Base-by-base conservation (phyloP, 2,797 vertebrate genomes). In the Coendou prehensilis region DNA sequence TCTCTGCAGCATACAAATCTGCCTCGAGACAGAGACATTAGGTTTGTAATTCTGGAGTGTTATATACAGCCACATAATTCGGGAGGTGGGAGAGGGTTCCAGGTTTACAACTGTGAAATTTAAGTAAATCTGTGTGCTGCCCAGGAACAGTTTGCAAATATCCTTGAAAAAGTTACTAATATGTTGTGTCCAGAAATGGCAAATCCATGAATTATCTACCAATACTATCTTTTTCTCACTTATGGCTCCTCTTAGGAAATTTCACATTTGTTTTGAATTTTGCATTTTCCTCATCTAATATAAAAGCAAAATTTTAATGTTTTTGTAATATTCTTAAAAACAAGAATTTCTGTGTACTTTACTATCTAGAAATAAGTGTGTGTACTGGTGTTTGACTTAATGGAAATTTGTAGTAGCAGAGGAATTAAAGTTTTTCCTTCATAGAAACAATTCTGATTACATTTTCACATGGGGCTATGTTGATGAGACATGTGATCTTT, bases 281-380 rank as follows among this genome's bases (percentile, higher is more conserved):
- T 87, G 50, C 10, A 59, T 93, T 93, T 92, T 67, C 50, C 64
- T 75, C 80, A 37, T 56, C 6, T 85, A 59, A 81, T 87, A 69
- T 33, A 64, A 57, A 71, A 73, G 30, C 9, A 87, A 67, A 87
- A 57, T 86, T 83, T 37, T 82, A 41, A 87, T 30, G 52, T 59
- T 64, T 94, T 37, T 22, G 7, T 61, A 71, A 75, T 30, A 41
- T 69, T 28, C 13, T 93, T 13, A 26, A 76, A 91, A 18, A 15
- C 33, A 79, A 5, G 9, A 61, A 57, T 79, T 83, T 9, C 37
- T 15, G 7, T 57, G 3, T 57, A 9, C 28, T 63, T 86, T 94
- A 9, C 26, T 50, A 63, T 10, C n/a, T 54, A 88, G 33, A 61
- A 81, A 78, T 41, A 54, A 71, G 41, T 84, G 5, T 63, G 1